Evolutionary conservation across 2,888 invertebrate species (phyloP), one percentile per base, ranked within the genome.

Genomic region (Imbricaverruca yamaguchii): DNA sequence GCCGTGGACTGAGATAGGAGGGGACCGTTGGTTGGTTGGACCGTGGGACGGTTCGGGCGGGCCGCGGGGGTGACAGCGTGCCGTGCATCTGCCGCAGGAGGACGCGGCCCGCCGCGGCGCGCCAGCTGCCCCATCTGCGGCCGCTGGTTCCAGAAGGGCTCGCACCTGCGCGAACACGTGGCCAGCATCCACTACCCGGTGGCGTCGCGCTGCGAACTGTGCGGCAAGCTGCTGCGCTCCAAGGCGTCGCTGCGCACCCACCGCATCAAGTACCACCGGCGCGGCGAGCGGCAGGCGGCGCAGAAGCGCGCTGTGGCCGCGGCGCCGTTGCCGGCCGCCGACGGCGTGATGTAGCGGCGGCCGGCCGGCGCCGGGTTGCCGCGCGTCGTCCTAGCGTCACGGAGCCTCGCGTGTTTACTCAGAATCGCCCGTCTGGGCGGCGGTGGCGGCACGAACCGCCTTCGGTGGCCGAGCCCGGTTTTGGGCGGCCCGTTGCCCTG

Each of bases 161-260:
- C 74, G 21, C 74, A 74, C 74, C 74, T 74, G 53, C 74, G 74
- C 74, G 74, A 74, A 10, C 74, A 74, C 53, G 74, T 74, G 53
- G 74, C 74, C 74, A 74, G 74, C 74, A 74, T 74, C 53, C 74
- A 74, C 74, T 74, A 74, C 74, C 74, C 74, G 39, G 74, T 74
- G 74, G 23, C 74, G 53, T 74, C 74, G 53, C 53, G 74, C 18
- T 74, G 74, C 21, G 74, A 74, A 21, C 74, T 74, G 3, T 74
- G 74, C 74, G 53, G 53, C 53, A 74, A 74, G 53, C 18, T 74
- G 53, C 74, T 74, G 74, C 74, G 74, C 53, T 74, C 74, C 39
- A 39, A 74, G 53, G 74, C 74, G 18, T 74, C 74, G 53, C 74
- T 74, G 74, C 74, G 74, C 74, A 74, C 74, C 0, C 74, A 74